Conservation (phyloP, 2,888 invertebrate species). For the Panorpa germanica region DNA sequence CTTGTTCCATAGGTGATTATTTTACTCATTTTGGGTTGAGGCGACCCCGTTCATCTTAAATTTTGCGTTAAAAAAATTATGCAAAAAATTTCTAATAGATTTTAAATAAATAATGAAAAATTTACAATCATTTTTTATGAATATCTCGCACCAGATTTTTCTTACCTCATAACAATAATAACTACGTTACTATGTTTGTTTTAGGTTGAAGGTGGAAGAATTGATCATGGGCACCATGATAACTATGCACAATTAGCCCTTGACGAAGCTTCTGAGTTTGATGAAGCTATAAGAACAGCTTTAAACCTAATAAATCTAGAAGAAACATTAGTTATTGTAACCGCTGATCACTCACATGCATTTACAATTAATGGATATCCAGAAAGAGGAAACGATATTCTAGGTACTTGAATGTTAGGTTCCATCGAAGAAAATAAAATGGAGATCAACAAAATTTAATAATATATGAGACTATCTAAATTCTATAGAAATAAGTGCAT, state of each 20-base stretch:
- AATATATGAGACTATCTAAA: too few relatives aligned
- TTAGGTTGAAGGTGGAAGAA: conserved; percentile 37
- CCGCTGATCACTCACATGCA: conserved; percentile 43
- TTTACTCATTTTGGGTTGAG: too few relatives aligned
- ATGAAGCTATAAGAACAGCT: conserved; percentile 37
- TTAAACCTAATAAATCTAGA: conserved; percentile 24
- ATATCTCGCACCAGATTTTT: too few relatives aligned
- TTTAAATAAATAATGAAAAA: too few relatives aligned
- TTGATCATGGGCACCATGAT: conserved; percentile 43
- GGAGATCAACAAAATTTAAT: too few relatives aligned
- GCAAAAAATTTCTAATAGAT: too few relatives aligned
- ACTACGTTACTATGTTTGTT: conserved; percentile 7
- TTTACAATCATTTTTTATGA: too few relatives aligned
- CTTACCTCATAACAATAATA: too few relatives aligned
- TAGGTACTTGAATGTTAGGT: conserved; percentile 17
- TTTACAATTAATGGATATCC: conserved; percentile 43
- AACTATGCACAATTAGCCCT: conserved; percentile 37
- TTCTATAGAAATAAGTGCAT: too few relatives aligned
- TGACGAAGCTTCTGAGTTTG: conserved; percentile 42
- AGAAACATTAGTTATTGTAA: conserved; percentile 47
- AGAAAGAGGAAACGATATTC: conserved; percentile 34
- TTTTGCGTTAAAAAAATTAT: too few relatives aligned
- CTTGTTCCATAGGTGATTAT: too few relatives aligned
- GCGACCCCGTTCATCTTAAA: too few relatives aligned
- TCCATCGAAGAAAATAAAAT: neutral